Conservation (phyloP, 2,113 vertebrate genomes). For the Hoplias malabaricus region DNA sequence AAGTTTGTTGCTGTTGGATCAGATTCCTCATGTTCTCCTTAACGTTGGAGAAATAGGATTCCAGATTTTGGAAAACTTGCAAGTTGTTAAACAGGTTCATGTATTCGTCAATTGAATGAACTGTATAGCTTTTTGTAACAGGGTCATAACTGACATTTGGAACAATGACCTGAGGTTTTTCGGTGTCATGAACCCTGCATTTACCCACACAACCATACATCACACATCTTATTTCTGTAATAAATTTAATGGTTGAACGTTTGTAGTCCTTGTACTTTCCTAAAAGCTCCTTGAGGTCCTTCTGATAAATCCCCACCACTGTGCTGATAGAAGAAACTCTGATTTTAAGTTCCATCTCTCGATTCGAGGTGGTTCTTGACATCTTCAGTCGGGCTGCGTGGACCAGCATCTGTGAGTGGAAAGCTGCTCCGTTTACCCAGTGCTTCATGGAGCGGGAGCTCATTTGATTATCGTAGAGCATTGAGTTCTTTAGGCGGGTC, state of each 20-base stretch:
- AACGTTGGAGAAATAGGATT: background rate
- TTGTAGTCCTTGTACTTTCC: background rate
- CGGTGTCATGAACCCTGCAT: background rate
- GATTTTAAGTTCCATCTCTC: too few relatives aligned
- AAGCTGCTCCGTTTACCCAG: conserved; percentile 3
- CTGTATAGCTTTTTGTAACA: too few relatives aligned
- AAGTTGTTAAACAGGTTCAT: background rate
- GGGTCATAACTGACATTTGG: background rate
- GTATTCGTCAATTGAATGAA: background rate
- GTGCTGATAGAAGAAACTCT: background rate
- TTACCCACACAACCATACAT: too few relatives aligned
- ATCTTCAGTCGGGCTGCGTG: background rate
- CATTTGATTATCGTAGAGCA: conserved; percentile 4
- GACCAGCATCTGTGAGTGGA: conserved; percentile 12
- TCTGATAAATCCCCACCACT: background rate
- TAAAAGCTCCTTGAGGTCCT: background rate
- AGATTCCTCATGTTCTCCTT: background rate
- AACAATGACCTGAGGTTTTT: background rate
- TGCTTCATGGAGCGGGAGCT: conserved; percentile 7
- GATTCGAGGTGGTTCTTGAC: background rate
- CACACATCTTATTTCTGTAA: background rate
- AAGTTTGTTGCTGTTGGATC: background rate
- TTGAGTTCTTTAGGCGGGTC: conserved; percentile 20
- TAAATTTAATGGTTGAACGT: background rate
- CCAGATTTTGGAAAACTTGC: background rate